Evolutionary conservation across 2,888 invertebrate genomes (phyloP).

Genomic region (Chromoteleia sp.): DNA sequence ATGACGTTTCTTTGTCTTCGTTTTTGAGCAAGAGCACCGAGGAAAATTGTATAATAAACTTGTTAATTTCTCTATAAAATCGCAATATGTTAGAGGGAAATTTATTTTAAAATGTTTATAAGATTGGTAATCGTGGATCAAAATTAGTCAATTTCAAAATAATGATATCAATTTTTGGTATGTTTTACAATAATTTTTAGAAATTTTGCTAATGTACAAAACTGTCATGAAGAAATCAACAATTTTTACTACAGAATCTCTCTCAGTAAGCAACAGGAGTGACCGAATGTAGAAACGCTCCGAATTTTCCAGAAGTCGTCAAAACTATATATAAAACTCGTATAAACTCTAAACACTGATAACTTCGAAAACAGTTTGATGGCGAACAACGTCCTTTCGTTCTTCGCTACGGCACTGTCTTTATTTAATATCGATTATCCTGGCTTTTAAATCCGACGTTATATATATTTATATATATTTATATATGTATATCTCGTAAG

Average conservation of each 20-base stretch:
- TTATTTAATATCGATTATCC: slow-evolving; percentile 66
- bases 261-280: too few relatives aligned
- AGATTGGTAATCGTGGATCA: too few relatives aligned
- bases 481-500: slow-evolving; percentile 38
- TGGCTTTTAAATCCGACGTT: slow-evolving; percentile 60
- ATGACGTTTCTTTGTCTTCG: neutral
- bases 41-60: too few relatives aligned
- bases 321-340: slow-evolving; percentile 58
- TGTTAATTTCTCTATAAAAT: too few relatives aligned
- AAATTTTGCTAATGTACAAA: too few relatives aligned
- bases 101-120: too few relatives aligned
- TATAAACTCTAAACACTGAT: slow-evolving; percentile 68
- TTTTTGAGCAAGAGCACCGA: slow-evolving; percentile 55
- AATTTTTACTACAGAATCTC: too few relatives aligned
- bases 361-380: slow-evolving; percentile 51
- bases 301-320: slow-evolving; percentile 56
- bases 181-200: too few relatives aligned
- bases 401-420: slow-evolving; percentile 50
- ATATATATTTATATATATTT: slow-evolving; percentile 25
- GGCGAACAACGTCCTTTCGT: slow-evolving; percentile 22
- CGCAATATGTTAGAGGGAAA: too few relatives aligned
- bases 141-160: too few relatives aligned
- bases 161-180: too few relatives aligned
- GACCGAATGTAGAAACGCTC: slow-evolving; percentile 36
- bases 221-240: too few relatives aligned